Base-by-base conservation (phyloP, 1,140 invertebrate genomes). In the Drosophila persimilis region DNA sequence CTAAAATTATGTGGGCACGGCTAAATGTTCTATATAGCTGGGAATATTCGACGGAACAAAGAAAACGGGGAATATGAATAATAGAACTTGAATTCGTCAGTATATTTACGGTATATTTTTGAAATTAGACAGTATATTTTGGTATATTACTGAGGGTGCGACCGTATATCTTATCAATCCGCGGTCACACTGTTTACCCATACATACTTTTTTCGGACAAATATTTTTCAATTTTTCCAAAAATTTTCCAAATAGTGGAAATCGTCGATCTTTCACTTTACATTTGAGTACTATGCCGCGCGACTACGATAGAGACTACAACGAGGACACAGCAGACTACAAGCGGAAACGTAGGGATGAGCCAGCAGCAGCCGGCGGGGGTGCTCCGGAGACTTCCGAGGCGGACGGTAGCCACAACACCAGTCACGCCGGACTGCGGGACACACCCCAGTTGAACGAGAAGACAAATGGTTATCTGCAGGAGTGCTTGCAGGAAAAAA, bases 301-400 rank as follows among this genome's bases (percentile, higher is more conserved):
- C 29, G 89, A 90, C 63, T 91, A 91, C 55, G 89, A 90, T 54
- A 80, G 89, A 48, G 89, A 90, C 50, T 90, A 90, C 56, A 90
- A 86, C 56, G 90, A 91, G 58, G 90, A 91, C 62, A 89, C 89
- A 35, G 72, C 80, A 17, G 90, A 90, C 58, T 91, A 91, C 61
- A 91, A 91, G 73, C 64, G 90, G 6, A 91, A 91, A 63, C 73
- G 90, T 41, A 85, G 89, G 39, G 80, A 90, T 52, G 90, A 91
- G 50, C 54, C 80, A 47, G 65, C 78, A 58, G 71, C 67, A 29
- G 66, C 84, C 70, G 80, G 78, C 62, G 60, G 61, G 48, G 63
- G 66, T 50, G 66, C 66, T 43, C 63, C 75, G 20, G 84, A 81
- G 60, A 73, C 79, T 39, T 66, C 83, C 35, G 83, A 84, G 48